phyloP scores from a whole-genome alignment of 2,113 vertebrate genomes.

The Camelus dromedarius region DNA sequence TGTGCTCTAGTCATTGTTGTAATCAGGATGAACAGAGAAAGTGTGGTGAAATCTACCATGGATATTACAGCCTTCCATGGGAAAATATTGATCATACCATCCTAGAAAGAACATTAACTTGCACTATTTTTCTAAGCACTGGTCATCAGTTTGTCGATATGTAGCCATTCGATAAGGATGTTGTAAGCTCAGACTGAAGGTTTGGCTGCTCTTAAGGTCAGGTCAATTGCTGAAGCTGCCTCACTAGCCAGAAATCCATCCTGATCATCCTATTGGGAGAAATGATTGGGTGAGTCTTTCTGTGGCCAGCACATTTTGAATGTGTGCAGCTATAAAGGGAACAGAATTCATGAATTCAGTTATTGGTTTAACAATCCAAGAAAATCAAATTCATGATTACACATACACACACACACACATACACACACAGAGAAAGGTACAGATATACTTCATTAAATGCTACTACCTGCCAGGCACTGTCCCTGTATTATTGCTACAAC shows the following conservation, averaged over 20 bases:
- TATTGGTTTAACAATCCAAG: background rate
- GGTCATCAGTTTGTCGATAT: background rate
- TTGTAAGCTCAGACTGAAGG: background rate
- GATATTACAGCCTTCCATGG: background rate
- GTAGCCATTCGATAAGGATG: background rate
- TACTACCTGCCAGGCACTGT: background rate
- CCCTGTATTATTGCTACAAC: background rate
- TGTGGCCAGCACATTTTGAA: background rate
- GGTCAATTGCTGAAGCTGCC: background rate
- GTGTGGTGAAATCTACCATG: background rate
- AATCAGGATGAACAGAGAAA: slow-evolving; percentile 6
- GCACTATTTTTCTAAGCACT: slow-evolving; percentile 1
- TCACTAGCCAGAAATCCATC: background rate
- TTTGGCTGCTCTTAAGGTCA: background rate
- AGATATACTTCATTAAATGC: background rate
- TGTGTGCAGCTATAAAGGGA: background rate
- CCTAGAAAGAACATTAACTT: background rate
- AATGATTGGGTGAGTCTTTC: background rate
- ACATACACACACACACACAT: background rate
- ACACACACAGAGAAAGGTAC: background rate
- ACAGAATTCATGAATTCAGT: background rate
- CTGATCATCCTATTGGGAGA: background rate
- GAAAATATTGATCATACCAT: slow-evolving; percentile 27
- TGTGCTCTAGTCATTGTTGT: background rate
- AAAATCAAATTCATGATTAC: background rate